These are phyloP conservation scores for Euspilapteryx auroguttella DNA, from an alignment of 2,888 invertebrate genomes.

Conservation along the genomic window DNA sequence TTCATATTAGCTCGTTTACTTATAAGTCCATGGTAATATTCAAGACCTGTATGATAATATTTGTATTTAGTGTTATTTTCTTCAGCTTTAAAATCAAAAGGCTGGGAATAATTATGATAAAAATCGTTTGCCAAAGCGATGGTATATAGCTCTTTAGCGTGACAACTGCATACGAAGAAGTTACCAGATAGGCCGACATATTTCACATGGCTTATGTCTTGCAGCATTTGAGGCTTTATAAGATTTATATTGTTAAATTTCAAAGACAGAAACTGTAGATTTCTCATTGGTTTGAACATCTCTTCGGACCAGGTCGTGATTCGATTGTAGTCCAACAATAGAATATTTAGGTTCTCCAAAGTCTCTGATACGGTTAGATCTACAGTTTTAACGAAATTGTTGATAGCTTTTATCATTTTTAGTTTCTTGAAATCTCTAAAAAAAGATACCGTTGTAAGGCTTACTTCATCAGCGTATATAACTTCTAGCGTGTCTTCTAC, in stretches of 20 bases:
- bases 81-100: no score
- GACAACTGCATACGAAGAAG: conserved; percentile 62
- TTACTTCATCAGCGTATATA: conserved; percentile 38
- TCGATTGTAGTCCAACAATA: conserved; percentile 57
- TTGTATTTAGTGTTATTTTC: no score
- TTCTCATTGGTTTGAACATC: conserved; percentile 28
- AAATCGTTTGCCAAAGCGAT: conserved; percentile 17
- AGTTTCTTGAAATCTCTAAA: conserved; percentile 34
- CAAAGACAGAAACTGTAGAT: conserved; percentile 40
- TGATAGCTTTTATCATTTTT: conserved; percentile 37
- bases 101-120: no score
- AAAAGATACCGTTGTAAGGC: conserved; percentile 28
- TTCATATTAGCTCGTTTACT: no score
- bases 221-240: conserved; percentile 56
- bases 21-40: no score
- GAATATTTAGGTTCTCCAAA: conserved; percentile 32
- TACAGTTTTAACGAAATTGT: conserved; percentile 50
- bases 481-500: conserved; percentile 36
- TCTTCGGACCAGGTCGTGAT: conserved; percentile 56
- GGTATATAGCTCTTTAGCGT: conserved; percentile 50
- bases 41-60: no score
- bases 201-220: conserved; percentile 45
- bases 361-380: conserved; percentile 16
- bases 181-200: conserved; percentile 59
- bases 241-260: conserved; percentile 58